These are phyloP conservation scores for Drosophila nasuta DNA, from an alignment of 1,140 invertebrate species.

Conservation along the genomic window DNA sequence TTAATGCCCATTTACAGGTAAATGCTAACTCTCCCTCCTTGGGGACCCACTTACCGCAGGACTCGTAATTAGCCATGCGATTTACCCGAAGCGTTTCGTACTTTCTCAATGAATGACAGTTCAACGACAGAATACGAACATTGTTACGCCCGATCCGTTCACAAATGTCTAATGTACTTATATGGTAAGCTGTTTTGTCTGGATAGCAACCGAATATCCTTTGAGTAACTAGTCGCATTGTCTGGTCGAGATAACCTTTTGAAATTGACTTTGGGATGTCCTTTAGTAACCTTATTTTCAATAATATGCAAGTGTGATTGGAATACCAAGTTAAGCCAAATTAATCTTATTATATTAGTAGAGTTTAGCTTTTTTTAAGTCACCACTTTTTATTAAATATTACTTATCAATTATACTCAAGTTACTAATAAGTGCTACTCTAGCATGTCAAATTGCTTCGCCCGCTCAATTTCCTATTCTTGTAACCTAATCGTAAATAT, in stretches of 20 bases:
- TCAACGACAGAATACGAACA: neutral
- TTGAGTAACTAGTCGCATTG: neutral
- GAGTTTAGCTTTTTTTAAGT: too few relatives aligned
- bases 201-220: neutral
- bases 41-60: constrained; percentile 29
- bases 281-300: neutral
- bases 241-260: neutral
- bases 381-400: too few relatives aligned
- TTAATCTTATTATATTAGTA: too few relatives aligned
- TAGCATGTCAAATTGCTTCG: neutral
- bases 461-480: neutral
- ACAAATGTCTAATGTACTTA: constrained; percentile 12
- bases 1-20: constrained; percentile 48
- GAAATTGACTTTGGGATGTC: neutral
- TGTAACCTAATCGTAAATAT: constrained; percentile 15
- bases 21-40: constrained; percentile 12
- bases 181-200: neutral
- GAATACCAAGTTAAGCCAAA: too few relatives aligned
- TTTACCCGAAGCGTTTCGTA: constrained; percentile 41
- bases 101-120: constrained; percentile 42
- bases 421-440: neutral
- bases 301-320: too few relatives aligned
- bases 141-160: neutral
- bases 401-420: neutral
- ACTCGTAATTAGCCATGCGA: constrained; percentile 45